phyloP scores from a whole-genome alignment of 2,113 vertebrate genomes.

The Neodontobutis hainanensis region DNA sequence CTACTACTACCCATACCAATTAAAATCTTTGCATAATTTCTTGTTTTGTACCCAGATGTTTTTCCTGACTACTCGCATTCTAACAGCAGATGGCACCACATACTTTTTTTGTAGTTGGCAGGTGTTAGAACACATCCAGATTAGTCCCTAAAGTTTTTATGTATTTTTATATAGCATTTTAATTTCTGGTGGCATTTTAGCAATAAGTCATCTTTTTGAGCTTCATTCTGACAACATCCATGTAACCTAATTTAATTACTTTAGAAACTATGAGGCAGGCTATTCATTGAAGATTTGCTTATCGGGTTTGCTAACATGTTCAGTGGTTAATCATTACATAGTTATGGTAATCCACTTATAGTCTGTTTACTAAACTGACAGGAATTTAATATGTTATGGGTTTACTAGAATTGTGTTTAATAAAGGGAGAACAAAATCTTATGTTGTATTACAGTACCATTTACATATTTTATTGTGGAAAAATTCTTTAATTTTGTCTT shows the following conservation, averaged over 20 bases:
- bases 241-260: not conserved
- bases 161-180: not conserved
- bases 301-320: not conserved
- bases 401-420: not conserved
- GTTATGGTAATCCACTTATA: conserved; percentile 17
- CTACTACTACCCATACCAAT: no score
- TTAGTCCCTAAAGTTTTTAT: not conserved
- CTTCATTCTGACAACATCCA: not conserved
- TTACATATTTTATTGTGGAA: no score
- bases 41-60: no score
- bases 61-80: not conserved
- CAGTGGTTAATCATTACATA: conserved; percentile 15
- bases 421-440: not conserved
- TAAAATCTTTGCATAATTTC: no score
- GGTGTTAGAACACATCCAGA: not conserved
- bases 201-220: not conserved
- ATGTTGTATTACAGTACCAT: no score
- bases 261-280: not conserved
- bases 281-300: not conserved
- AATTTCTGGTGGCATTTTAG: not conserved
- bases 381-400: not conserved
- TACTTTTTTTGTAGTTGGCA: not conserved
- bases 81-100: conserved; percentile 63
- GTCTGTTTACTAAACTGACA: not conserved
- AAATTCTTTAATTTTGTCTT: not conserved